phyloP scores from a whole-genome alignment of 1,140 invertebrate genomes.

The Drosophila triauraria region DNA sequence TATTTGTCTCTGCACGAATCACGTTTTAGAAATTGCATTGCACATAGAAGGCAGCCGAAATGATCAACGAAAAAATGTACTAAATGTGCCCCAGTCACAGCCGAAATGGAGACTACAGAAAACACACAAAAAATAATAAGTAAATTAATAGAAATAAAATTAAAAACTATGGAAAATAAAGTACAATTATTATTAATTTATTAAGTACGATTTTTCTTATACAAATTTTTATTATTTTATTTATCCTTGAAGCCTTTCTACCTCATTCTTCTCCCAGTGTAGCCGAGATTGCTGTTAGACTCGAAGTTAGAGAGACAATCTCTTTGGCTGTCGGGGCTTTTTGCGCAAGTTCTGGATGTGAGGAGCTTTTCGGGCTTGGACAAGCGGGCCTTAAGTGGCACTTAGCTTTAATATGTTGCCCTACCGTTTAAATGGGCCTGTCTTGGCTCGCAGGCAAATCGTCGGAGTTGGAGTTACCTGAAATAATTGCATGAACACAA shows the following conservation, averaged over 20 bases:
- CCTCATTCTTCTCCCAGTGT: conserved; percentile 1
- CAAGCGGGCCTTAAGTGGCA: conserved; percentile 58
- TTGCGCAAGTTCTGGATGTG: conserved; percentile 71
- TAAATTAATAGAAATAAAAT: not conserved
- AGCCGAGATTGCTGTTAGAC: conserved; percentile 1
- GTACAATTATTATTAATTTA: not conserved
- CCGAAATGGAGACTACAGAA: not conserved
- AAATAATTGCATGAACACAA: conserved; percentile 77
- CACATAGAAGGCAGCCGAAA: conserved; percentile 49
- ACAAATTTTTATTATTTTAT: not conserved
- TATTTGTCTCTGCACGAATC: conserved; percentile 77
- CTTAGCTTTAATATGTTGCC: conserved; percentile 75
- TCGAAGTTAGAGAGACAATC: conserved; percentile 49
- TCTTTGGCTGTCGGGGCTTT: conserved; percentile 49
- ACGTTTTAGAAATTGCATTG: conserved; percentile 80
- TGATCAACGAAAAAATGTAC: conserved; percentile 44
- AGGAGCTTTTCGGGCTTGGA: conserved; percentile 39
- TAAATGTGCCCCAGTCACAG: conserved; percentile 42
- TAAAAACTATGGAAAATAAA: not conserved
- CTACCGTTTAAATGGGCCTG: conserved; percentile 68
- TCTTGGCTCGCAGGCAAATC: conserved; percentile 38
- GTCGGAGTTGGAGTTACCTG: conserved; percentile 56
- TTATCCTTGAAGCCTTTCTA: accelerated
- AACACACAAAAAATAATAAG: not conserved
- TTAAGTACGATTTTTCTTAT: not conserved